Evolutionary conservation across 1,140 invertebrate species (phyloP).

Genomic region (Nymphalis io): DNA sequence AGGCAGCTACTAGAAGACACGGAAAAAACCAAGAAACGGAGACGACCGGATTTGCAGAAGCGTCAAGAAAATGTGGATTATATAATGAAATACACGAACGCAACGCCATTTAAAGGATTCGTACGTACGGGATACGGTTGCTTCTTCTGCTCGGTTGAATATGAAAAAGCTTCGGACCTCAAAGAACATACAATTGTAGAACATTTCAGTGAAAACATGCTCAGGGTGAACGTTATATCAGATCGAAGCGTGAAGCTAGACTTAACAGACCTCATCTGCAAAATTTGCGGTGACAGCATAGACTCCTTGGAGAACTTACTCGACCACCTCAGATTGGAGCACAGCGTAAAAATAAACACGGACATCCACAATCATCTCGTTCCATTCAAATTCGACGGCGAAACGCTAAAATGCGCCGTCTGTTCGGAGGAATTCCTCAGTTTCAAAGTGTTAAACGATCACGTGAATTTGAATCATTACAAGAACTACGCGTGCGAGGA

Average conservation of each 20-base stretch:
- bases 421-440: constrained; percentile 41
- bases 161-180: constrained; percentile 22
- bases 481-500: constrained; percentile 46
- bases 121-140: constrained; percentile 30
- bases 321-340: constrained; percentile 29
- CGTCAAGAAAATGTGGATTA: constrained; percentile 24
- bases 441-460: constrained; percentile 47
- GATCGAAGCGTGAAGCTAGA: constrained; percentile 40
- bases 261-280: constrained; percentile 45
- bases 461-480: constrained; percentile 44
- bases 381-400: constrained; percentile 47
- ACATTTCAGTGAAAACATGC: constrained; percentile 5
- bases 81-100: constrained; percentile 31
- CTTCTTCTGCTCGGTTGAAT: constrained; percentile 30
- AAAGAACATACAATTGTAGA: constrained; percentile 32
- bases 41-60: constrained; percentile 11
- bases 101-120: constrained; percentile 30
- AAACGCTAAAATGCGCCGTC: constrained; percentile 37
- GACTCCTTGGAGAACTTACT: constrained; percentile 34
- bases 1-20: background rate
- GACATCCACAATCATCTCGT: constrained; percentile 49
- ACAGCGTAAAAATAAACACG: constrained; percentile 33
- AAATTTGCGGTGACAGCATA: constrained; percentile 36
- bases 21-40: background rate
- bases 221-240: constrained; percentile 1